phyloP scores from a whole-genome alignment of 2,797 vertebrate species.

The Argentina silus region DNA sequence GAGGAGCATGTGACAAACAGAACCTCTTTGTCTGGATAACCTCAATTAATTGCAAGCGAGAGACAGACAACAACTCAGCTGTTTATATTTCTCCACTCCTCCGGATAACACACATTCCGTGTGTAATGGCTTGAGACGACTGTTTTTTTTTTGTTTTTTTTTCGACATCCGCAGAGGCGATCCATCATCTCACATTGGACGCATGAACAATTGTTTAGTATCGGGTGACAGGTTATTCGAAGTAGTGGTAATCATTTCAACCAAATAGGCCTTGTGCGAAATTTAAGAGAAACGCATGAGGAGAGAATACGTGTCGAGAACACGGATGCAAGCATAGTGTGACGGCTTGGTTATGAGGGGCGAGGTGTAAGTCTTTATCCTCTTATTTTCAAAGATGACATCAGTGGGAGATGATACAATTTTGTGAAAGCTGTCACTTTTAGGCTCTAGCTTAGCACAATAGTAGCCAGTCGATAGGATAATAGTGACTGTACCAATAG shows the following conservation, averaged over 20 bases:
- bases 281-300: neutral
- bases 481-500: neutral
- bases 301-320: neutral
- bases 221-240: neutral
- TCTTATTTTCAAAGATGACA: slow-evolving; percentile 25
- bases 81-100: slow-evolving; percentile 2
- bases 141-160: neutral
- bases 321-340: neutral
- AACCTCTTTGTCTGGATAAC: slow-evolving; percentile 47
- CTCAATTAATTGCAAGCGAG: slow-evolving; percentile 1
- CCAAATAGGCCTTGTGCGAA: neutral
- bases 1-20: neutral
- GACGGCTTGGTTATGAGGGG: slow-evolving; percentile 4
- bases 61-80: slow-evolving; percentile 31
- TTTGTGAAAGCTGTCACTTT: slow-evolving; percentile 41
- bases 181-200: neutral
- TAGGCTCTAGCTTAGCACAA: slow-evolving; percentile 14
- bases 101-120: neutral
- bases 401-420: slow-evolving; percentile 38
- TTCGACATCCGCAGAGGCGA: neutral
- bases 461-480: neutral
- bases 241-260: neutral
- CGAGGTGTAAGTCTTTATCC: slow-evolving; percentile 22
- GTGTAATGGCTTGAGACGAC: neutral
- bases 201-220: neutral